phyloP scores from a whole-genome alignment of 2,797 vertebrate genomes.

The Emydoidea blandingii region DNA sequence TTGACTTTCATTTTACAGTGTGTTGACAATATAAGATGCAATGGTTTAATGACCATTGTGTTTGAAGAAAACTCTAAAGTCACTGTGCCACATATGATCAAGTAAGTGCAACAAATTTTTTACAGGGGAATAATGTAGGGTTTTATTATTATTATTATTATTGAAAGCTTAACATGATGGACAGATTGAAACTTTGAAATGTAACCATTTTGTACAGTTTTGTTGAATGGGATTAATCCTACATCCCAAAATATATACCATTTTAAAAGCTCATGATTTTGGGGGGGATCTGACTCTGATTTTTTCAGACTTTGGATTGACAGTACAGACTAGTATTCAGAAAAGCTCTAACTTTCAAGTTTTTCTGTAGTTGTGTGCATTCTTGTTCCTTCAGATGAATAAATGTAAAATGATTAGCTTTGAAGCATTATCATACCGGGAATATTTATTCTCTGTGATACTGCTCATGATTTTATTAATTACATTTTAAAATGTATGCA shows the following conservation, averaged over 20 bases:
- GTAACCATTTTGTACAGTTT: background rate
- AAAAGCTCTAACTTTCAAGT: background rate
- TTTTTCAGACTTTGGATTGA: background rate
- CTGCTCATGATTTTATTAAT: background rate
- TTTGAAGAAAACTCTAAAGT: constrained; percentile 99
- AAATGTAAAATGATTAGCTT: background rate
- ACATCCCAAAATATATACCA: background rate
- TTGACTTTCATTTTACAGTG: constrained; percentile 84
- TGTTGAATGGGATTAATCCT: background rate
- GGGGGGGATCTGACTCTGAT: background rate
- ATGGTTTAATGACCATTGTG: constrained; percentile 98
- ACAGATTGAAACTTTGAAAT: background rate
- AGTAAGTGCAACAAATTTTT: constrained; percentile 86
- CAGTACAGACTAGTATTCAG: background rate
- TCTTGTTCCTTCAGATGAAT: background rate
- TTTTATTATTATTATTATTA: background rate
- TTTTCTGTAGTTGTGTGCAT: background rate
- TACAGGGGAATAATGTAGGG: background rate
- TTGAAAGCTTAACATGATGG: background rate
- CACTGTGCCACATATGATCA: constrained; percentile 98
- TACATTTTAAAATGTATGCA: background rate
- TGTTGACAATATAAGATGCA: constrained; percentile 98
- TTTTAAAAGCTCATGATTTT: background rate
- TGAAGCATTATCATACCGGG: background rate
- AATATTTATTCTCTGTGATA: background rate